Base-by-base conservation (phyloP, 2,113 vertebrate species). In the Actenoides hombroni region DNA sequence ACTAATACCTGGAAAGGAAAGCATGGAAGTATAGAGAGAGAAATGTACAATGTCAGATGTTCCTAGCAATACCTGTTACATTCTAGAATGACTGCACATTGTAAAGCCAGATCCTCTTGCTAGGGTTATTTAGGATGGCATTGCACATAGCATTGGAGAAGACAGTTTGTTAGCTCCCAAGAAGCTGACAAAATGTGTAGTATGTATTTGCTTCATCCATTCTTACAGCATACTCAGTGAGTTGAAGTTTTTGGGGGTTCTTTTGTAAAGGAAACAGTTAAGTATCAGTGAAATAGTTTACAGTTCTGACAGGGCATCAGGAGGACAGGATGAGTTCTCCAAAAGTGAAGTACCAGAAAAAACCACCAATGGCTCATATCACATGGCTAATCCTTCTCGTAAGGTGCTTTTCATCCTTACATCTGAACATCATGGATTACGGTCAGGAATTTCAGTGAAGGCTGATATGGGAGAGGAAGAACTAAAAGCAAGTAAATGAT, bases 401-500 rank as follows among this genome's bases (percentile, higher is more conserved):
- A 79, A 93, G 11, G 11, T 89, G 16, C 19, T 2, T 2, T 70
- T 88, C 49, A 28, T 73, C 15, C 64, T 53, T 60, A 33, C 11
- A 19, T 83, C 49, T 83, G n/a, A 92, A 59, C 37, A 21, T 5
- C 35, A 39, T 56, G 21, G 6, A n/a, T 60, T 51, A 29, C 0
- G 0, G n/a, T 74, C 53, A 74, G 44, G 70, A 61, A 61, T 51
- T 86, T 84, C 28, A 13, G 46, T 44, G 61, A 49, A 75, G 65
- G 13, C 16, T 67, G 35, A 24, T 64, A 25, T 6, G 19, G 39
- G 24, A 91, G 67, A 61, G 59, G 26, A 88, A 92, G 33, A 94
- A 33, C 46, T 65, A 59, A 88, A 19, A 85, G 54, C 77, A 92
- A 91, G 63, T 76, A 95, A 93, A 51, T 96, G 96, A 68, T 97